Percentiles rank a stretch among this genome's conserved stretches.
phyloP scores from a whole-genome alignment of 2,797 vertebrate genomes.

The Typhlichthys subterraneus region DNA sequence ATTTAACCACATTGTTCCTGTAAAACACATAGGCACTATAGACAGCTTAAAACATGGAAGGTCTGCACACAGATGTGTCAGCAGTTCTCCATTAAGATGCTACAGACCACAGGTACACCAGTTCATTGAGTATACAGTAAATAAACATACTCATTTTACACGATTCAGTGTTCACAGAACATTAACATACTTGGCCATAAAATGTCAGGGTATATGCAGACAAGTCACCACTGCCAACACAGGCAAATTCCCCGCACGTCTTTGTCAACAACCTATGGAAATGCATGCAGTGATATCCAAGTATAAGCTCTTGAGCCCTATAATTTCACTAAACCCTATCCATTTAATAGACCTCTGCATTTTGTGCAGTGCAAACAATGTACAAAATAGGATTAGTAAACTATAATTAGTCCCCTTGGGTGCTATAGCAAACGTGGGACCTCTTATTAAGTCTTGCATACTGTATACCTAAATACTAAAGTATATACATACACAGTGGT shows the following conservation, averaged over 20 bases:
- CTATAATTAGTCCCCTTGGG: not conserved
- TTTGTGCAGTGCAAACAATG: not conserved
- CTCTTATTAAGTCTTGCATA: too few relatives aligned
- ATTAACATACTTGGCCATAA: too few relatives aligned
- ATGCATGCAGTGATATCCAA: conserved; percentile 28
- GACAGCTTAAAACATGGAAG: conserved; percentile 26
- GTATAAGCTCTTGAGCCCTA: conserved; percentile 45
- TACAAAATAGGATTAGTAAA: conserved; percentile 22
- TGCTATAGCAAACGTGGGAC: not conserved
- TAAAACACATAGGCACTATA: too few relatives aligned
- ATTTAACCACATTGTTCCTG: too few relatives aligned
- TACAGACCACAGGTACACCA: not conserved
- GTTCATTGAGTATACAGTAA: not conserved
- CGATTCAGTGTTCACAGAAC: not conserved
- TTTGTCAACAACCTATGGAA: conserved; percentile 39
- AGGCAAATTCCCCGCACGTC: conserved; percentile 53
- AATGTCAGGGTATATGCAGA: not conserved
- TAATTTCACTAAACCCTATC: not conserved
- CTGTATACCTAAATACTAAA: too few relatives aligned
- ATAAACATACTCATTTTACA: conserved; percentile 7
- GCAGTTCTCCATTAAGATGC: conserved; percentile 17
- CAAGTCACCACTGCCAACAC: conserved; percentile 24
- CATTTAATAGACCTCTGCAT: not conserved
- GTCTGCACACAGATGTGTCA: conserved; percentile 46
- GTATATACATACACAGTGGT: too few relatives aligned